Evolutionary conservation across 2,797 vertebrate genomes (phyloP).

Genomic region (Cossypha caffra): DNA sequence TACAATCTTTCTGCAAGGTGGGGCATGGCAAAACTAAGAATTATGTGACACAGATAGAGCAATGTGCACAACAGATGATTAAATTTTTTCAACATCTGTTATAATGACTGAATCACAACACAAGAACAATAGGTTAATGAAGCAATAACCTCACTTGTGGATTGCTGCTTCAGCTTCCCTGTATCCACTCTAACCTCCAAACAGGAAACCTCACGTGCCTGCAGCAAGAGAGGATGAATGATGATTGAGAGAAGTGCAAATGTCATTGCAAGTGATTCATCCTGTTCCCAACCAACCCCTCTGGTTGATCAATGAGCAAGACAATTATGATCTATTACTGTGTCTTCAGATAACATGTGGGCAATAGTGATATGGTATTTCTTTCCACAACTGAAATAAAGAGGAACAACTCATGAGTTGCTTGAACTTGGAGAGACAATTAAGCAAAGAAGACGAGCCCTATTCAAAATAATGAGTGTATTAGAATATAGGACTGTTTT

Average conservation of each 20-base stretch:
- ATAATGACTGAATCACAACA: neutral
- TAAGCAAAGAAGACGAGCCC: neutral
- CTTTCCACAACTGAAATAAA: neutral
- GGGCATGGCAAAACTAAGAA: neutral
- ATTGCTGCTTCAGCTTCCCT: constrained; percentile 42
- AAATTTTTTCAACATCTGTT: neutral
- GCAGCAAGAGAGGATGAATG: neutral
- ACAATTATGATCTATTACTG: neutral
- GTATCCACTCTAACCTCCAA: constrained; percentile 73
- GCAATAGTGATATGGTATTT: neutral
- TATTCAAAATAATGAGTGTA: neutral
- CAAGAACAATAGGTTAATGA: constrained; percentile 21
- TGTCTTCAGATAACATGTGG: neutral
- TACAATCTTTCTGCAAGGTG: neutral
- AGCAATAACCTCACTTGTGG: constrained; percentile 70
- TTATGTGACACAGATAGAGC: neutral
- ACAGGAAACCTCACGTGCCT: constrained; percentile 77
- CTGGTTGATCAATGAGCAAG: neutral
- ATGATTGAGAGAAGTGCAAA: neutral
- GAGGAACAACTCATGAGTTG: neutral
- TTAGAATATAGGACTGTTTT: neutral
- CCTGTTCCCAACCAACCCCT: neutral
- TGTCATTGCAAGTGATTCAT: neutral
- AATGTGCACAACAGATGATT: neutral
- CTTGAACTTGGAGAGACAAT: neutral